phyloP scores from a whole-genome alignment of 2,113 vertebrate genomes.

The Pantherophis guttatus region DNA sequence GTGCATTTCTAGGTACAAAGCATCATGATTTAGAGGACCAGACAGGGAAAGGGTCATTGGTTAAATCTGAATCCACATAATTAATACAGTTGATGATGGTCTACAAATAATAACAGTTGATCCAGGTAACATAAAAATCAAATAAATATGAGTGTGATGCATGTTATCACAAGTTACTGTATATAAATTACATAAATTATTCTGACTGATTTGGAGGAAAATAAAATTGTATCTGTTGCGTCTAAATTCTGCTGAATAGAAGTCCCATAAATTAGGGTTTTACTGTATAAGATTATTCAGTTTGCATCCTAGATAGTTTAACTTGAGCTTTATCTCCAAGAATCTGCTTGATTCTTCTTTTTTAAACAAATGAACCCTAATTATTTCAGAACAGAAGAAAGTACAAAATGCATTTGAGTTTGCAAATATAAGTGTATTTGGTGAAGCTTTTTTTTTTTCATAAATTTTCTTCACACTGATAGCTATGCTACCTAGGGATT shows the following conservation, averaged over 20 bases:
- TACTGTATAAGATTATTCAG: not conserved
- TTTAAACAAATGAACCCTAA: slow-evolving; percentile 47
- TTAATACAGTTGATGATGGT: not conserved
- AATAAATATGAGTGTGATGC: not conserved
- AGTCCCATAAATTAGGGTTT: not conserved
- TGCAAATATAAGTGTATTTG: not conserved
- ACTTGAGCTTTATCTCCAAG: not conserved
- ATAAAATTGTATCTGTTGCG: not conserved
- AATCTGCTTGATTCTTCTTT: slow-evolving; percentile 28
- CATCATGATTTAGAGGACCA: not conserved
- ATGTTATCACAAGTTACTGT: not conserved
- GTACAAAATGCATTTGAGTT: slow-evolving; percentile 7
- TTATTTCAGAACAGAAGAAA: slow-evolving; percentile 39
- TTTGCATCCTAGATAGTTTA: not conserved
- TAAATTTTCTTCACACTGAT: not conserved
- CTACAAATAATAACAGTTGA: not conserved
- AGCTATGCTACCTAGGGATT: not conserved
- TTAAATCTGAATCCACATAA: not conserved
- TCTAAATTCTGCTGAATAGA: not conserved
- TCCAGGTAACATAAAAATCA: not conserved
- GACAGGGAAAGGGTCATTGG: not conserved
- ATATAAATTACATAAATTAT: not conserved
- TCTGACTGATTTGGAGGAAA: not conserved
- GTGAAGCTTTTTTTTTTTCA: not conserved
- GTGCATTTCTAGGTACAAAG: not conserved